phyloP scores from a whole-genome alignment of 2,888 invertebrate species.

The Euplexia lucipara region DNA sequence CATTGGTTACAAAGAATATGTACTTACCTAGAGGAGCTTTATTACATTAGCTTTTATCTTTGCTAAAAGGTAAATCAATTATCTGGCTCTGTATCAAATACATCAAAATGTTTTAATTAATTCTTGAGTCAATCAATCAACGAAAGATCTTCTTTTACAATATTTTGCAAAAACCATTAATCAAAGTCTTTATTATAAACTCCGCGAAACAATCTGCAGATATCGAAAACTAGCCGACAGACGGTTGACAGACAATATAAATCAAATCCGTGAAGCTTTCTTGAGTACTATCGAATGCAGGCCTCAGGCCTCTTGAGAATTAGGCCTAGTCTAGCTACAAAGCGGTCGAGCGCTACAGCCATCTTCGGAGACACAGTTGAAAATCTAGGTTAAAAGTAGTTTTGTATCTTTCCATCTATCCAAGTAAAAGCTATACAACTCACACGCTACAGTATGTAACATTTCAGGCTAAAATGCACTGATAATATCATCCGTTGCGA shows the following conservation, averaged over 20 bases:
- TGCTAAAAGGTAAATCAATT: constrained; percentile 1
- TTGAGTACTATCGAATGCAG: constrained; percentile 50
- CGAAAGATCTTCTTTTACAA: constrained; percentile 6
- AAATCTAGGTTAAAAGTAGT: constrained; percentile 74
- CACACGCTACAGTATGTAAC: neutral
- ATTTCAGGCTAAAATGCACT: constrained; percentile 5
- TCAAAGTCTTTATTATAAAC: constrained; percentile 32
- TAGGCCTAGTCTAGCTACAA: constrained; percentile 50
- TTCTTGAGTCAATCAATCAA: constrained; percentile 14
- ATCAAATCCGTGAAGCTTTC: constrained; percentile 47
- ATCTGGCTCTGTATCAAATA: constrained; percentile 8
- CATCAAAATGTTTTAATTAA: constrained; percentile 10
- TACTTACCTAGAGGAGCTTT: constrained; percentile 10
- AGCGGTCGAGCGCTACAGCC: constrained; percentile 65
- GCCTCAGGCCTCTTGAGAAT: constrained; percentile 52
- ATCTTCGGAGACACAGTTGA: constrained; percentile 60
- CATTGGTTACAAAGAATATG: constrained; percentile 12
- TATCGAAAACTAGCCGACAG: constrained; percentile 39
- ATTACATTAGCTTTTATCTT: constrained; percentile 14
- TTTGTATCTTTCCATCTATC: constrained; percentile 55
- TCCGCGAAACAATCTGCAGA: constrained; percentile 15
- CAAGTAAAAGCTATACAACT: constrained; percentile 27
- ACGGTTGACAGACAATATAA: constrained; percentile 46
- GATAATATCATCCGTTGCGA: constrained; percentile 62
- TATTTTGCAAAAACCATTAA: constrained; percentile 23